These are phyloP conservation scores for Poecilia latipinna DNA, from an alignment of 2,113 vertebrate species.

Conservation along the genomic window DNA sequence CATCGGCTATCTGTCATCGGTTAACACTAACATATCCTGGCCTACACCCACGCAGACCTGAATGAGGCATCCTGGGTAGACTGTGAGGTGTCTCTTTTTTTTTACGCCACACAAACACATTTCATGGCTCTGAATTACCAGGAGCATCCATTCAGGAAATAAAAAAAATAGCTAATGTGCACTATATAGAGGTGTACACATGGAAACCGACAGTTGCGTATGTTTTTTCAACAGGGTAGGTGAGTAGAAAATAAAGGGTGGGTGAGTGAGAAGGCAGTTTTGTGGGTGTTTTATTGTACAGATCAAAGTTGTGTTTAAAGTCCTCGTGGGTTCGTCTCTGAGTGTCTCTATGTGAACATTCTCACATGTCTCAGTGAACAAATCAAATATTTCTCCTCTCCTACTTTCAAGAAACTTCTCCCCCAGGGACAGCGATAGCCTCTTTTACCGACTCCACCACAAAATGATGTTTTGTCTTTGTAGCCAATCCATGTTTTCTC, in stretches of 20 bases:
- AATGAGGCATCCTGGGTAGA: constrained; percentile 29
- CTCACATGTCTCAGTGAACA: constrained; percentile 32
- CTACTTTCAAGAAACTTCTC: constrained; percentile 49
- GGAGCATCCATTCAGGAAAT: constrained; percentile 3
- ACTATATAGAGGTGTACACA: constrained; percentile 23
- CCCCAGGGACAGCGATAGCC: constrained; percentile 42
- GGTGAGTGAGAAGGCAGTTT: constrained; percentile 3
- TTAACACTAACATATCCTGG: constrained; percentile 48
- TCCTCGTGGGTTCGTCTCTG: not conserved
- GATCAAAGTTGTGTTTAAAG: constrained; percentile 41
- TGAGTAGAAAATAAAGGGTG: not conserved
- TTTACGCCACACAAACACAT: constrained; percentile 49
- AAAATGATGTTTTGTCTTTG: constrained; percentile 55
- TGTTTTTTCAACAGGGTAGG: constrained; percentile 16
- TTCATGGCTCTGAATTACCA: constrained; percentile 43
- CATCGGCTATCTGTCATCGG: constrained; percentile 61
- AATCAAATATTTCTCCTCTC: constrained; percentile 30
- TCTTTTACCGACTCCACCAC: constrained; percentile 37
- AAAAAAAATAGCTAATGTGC: constrained; percentile 12
- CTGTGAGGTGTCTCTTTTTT: constrained; percentile 46
- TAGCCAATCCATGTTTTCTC: constrained; percentile 49
- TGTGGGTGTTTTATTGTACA: constrained; percentile 14
- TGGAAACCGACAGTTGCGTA: constrained; percentile 2
- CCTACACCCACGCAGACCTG: constrained; percentile 46
- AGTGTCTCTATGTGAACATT: constrained; percentile 13